A percentile compares a stretch with the other conserved stretches of the same genome.
Conservation (phyloP, 2,888 invertebrate genomes). For the Villa cingulata region DNA sequence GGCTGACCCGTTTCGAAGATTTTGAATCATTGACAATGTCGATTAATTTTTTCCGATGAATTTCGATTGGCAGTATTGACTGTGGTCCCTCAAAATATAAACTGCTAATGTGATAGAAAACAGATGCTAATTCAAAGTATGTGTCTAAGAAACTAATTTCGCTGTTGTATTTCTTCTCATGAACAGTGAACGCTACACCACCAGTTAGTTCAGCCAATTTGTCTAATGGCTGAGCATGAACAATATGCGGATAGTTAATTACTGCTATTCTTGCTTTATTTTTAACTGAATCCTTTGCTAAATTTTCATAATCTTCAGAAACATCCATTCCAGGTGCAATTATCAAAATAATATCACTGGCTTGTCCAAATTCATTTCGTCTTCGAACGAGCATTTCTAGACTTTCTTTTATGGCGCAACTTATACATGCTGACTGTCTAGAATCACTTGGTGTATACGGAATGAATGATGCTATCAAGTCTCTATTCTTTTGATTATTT, state of each 20-base stretch:
- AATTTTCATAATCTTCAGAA: slow-evolving; percentile 31
- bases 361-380: slow-evolving; percentile 34
- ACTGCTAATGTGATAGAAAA: slow-evolving; percentile 37
- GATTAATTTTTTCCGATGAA: slow-evolving; percentile 18
- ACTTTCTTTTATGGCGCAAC: slow-evolving; percentile 17
- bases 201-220: slow-evolving; percentile 35
- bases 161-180: slow-evolving; percentile 41
- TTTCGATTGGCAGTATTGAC: slow-evolving; percentile 37
- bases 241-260: slow-evolving; percentile 41
- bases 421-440: slow-evolving; percentile 37
- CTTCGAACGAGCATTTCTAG: slow-evolving; percentile 38
- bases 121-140: slow-evolving; percentile 40
- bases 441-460: slow-evolving; percentile 41
- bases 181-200: slow-evolving; percentile 39
- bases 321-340: slow-evolving; percentile 41
- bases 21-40: slow-evolving; percentile 13
- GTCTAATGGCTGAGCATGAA: slow-evolving; percentile 36
- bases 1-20: slow-evolving; percentile 12
- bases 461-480: slow-evolving; percentile 36
- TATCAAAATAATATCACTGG: slow-evolving; percentile 41
- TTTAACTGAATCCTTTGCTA: slow-evolving; percentile 26
- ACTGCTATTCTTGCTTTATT: slow-evolving; percentile 39
- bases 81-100: slow-evolving; percentile 37
- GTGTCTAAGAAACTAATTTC: slow-evolving; percentile 39
- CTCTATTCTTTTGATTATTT: slow-evolving; percentile 28